Conservation (phyloP, 2,797 vertebrate genomes). For the Argya squamiceps region DNA sequence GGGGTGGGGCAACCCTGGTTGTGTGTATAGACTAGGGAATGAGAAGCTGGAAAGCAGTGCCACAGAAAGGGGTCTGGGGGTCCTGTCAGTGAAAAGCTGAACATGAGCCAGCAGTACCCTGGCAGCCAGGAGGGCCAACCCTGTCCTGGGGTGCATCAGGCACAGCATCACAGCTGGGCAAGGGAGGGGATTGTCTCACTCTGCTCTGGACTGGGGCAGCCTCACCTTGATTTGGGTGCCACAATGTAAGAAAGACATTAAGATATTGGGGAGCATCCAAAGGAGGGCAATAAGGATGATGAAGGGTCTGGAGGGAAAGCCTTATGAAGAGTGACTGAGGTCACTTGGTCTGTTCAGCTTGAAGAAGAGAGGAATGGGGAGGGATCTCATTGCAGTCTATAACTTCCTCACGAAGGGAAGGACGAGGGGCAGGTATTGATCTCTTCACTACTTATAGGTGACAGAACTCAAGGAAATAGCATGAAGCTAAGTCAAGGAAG, state of each 20-base stretch:
- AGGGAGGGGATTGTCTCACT: not conserved
- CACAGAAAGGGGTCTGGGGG: not conserved
- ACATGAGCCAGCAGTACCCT: not conserved
- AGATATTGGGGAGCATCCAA: not conserved
- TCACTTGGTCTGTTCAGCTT: not conserved
- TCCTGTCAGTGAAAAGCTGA: rapidly evolving
- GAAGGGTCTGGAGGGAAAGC: not conserved
- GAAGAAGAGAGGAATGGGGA: not conserved
- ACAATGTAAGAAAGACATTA: not conserved
- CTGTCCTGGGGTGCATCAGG: rapidly evolving
- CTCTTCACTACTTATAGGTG: rapidly evolving
- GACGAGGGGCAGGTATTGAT: no score
- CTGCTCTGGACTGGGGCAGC: rapidly evolving
- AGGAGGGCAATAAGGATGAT: not conserved
- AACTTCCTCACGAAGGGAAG: not conserved
- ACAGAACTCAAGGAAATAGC: not conserved
- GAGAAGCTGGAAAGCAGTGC: not conserved
- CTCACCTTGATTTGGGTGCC: not conserved
- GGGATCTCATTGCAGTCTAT: not conserved
- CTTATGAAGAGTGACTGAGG: not conserved
- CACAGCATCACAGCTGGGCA: rapidly evolving
- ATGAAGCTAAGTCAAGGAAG: not conserved
- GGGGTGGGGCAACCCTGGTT: not conserved
- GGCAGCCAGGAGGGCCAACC: not conserved
- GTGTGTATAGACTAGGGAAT: not conserved